Evolutionary conservation across 2,113 vertebrate species (phyloP).

Genomic region (Phaethon lepturus): DNA sequence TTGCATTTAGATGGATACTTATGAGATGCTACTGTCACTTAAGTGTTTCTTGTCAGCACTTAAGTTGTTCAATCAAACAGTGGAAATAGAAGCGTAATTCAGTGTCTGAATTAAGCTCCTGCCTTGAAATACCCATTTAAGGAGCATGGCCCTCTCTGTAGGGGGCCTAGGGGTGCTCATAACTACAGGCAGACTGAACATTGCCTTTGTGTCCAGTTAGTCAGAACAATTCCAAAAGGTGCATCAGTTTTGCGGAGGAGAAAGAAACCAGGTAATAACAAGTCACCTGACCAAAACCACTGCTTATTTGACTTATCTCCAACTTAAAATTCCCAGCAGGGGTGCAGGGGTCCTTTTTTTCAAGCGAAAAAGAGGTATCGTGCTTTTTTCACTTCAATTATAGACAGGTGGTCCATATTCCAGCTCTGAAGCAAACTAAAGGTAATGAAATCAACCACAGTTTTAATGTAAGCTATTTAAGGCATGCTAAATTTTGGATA

Average conservation of each 20-base stretch:
- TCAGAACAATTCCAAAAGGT: neutral
- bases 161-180: neutral
- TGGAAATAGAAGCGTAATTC: neutral
- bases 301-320: neutral
- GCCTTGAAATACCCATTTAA: neutral
- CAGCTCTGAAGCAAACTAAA: neutral
- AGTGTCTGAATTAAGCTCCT: neutral
- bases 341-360: neutral
- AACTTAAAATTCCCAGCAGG: neutral
- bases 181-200: neutral
- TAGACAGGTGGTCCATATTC: neutral
- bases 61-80: neutral
- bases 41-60: neutral
- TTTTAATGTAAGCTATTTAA: neutral
- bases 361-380: rapidly evolving
- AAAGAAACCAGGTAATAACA: neutral
- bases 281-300: neutral
- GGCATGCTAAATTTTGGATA: neutral
- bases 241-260: neutral
- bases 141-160: rapidly evolving
- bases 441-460: neutral
- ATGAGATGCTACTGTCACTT: neutral
- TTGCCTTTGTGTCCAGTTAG: neutral
- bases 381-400: neutral
- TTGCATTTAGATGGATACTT: neutral